Evolutionary conservation across 2,888 invertebrate genomes (phyloP).

Genomic region (Lacanobia oleracea): DNA sequence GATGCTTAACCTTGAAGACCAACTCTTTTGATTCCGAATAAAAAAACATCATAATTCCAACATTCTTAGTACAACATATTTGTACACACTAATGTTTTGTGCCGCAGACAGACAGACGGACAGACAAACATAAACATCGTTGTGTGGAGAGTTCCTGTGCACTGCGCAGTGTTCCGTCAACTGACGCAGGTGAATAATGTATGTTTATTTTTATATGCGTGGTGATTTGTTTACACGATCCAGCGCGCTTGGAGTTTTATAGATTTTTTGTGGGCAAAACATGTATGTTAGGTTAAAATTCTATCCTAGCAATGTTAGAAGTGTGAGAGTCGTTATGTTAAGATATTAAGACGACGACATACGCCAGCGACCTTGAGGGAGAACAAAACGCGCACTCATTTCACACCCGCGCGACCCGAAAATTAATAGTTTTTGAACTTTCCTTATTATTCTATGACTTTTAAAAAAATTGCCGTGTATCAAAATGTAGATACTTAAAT

Average conservation of each 20-base stretch:
- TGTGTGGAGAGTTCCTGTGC: slow-evolving; percentile 41
- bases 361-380: too few species aligned
- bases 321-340: too few species aligned
- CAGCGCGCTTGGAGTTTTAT: not conserved
- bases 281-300: not conserved
- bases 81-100: slow-evolving; percentile 9
- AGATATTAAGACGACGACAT: too few species aligned
- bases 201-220: slow-evolving; percentile 23
- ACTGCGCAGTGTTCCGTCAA: slow-evolving; percentile 43
- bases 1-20: too few species aligned
- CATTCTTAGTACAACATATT: not conserved
- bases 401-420: too few species aligned
- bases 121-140: slow-evolving; percentile 53
- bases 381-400: too few species aligned
- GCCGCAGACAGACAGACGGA: slow-evolving; percentile 38
- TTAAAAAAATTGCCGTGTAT: too few species aligned
- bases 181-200: slow-evolving; percentile 11
- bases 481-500: too few species aligned
- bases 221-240: slow-evolving; percentile 28
- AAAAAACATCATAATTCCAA: slow-evolving; percentile 4
- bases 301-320: not conserved
- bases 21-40: not conserved
- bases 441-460: too few species aligned
- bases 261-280: not conserved
- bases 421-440: too few species aligned